These are phyloP conservation scores for Erpornis zantholeuca DNA, from an alignment of 2,113 vertebrate species.

Conservation along the genomic window DNA sequence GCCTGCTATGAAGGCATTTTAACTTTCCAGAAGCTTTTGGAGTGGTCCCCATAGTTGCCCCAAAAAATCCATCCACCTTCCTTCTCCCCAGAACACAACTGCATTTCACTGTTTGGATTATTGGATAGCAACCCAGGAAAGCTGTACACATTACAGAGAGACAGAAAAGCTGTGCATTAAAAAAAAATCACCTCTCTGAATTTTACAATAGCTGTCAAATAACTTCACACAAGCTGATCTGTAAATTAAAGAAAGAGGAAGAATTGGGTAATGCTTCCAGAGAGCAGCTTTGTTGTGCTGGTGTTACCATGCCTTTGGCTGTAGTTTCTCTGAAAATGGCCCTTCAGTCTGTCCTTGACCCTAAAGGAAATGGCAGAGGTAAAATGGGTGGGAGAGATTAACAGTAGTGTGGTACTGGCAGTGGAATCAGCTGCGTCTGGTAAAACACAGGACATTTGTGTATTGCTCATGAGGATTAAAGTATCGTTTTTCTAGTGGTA, in stretches of 20 bases:
- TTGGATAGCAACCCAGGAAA: neutral
- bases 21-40: neutral
- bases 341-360: neutral
- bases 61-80: neutral
- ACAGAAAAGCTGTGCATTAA: neutral
- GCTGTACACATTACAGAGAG: neutral
- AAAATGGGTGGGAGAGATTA: neutral
- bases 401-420: neutral
- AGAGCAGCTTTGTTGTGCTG: neutral
- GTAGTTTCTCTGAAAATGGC: neutral
- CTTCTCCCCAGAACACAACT: neutral
- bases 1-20: neutral
- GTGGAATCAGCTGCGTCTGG: neutral
- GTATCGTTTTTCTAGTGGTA: neutral
- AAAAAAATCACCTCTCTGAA: neutral
- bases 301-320: neutral
- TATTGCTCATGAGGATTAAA: neutral
- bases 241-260: neutral
- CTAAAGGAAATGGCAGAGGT: neutral
- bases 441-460: neutral
- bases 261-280: neutral
- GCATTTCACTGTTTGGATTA: neutral
- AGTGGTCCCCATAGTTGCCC: neutral
- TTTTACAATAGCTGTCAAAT: neutral
- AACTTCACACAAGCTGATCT: neutral